These are phyloP conservation scores for Hapalemur alaotrensis DNA, from an alignment of 2,797 vertebrate genomes.

Conservation along the genomic window DNA sequence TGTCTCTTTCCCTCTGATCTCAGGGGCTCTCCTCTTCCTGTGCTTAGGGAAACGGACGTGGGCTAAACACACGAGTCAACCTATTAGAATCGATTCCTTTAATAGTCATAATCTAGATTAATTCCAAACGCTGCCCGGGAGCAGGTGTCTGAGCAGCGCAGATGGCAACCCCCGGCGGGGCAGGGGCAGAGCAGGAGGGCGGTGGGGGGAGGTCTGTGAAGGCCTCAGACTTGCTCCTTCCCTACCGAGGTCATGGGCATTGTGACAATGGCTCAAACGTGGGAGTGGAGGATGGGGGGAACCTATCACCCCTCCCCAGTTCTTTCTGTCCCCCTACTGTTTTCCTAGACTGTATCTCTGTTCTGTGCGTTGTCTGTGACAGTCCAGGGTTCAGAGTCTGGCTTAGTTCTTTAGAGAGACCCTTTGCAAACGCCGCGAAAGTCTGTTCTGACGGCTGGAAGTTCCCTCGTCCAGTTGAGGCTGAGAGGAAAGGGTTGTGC, in stretches of 20 bases:
- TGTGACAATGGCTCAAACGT: not conserved
- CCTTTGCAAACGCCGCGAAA: not conserved
- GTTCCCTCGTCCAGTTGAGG: not conserved
- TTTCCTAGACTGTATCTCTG: not conserved
- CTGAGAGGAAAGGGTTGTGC: not conserved
- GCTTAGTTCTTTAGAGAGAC: not conserved
- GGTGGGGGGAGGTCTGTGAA: accelerated
- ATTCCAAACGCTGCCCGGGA: not conserved
- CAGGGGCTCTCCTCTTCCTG: not conserved
- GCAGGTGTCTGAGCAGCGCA: not conserved
- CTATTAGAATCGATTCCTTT: not conserved
- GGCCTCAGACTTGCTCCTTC: accelerated
- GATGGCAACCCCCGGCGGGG: accelerated
- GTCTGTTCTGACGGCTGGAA: not conserved
- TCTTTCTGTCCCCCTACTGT: not conserved
- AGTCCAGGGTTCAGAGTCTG: not conserved
- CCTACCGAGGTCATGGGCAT: accelerated
- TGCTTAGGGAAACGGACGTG: accelerated
- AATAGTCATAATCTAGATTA: not conserved
- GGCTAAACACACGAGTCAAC: not conserved
- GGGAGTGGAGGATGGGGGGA: not conserved
- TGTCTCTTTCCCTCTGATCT: no score
- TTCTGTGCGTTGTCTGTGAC: not conserved
- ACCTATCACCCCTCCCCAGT: not conserved
- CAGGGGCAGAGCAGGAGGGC: no score